Percentiles rank a stretch among this genome's conserved stretches.
Conservation (phyloP, 2,113 vertebrate species). For the Hippolais icterina region DNA sequence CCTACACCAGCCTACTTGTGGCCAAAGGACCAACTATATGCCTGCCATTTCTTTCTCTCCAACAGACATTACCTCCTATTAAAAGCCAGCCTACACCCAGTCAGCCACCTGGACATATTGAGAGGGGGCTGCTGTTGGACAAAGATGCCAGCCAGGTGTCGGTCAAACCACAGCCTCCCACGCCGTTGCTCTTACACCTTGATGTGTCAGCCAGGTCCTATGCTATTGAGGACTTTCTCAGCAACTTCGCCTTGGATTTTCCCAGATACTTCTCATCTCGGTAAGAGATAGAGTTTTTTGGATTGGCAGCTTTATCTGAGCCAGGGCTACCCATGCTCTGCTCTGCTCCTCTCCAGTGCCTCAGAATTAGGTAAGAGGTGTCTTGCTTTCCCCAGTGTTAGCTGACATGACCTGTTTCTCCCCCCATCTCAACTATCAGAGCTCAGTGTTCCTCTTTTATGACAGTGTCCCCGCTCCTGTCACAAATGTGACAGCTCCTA, state of each 20-base stretch:
- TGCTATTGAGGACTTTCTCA: slow-evolving; percentile 72
- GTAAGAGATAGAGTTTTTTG: slow-evolving; percentile 64
- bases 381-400: neutral
- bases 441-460: neutral
- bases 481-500: neutral
- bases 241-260: slow-evolving; percentile 72
- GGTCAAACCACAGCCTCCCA: slow-evolving; percentile 75
- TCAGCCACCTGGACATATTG: slow-evolving; percentile 37
- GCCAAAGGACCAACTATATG: neutral
- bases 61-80: slow-evolving; percentile 86
- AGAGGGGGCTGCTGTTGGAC: slow-evolving; percentile 24
- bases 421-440: neutral
- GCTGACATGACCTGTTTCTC: neutral
- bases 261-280: slow-evolving; percentile 69
- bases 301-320: neutral
- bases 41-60: neutral
- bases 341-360: neutral
- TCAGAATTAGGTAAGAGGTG: neutral
- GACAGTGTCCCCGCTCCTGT: neutral
- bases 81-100: slow-evolving; percentile 34
- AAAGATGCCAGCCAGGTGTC: slow-evolving; percentile 2
- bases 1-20: neutral
- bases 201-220: slow-evolving; percentile 83
- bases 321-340: neutral
- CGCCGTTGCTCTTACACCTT: slow-evolving; percentile 78